Percentiles rank a stretch among this genome's conserved stretches.
Conservation (phyloP, 2,113 vertebrate species). For the Mobula birostris region DNA sequence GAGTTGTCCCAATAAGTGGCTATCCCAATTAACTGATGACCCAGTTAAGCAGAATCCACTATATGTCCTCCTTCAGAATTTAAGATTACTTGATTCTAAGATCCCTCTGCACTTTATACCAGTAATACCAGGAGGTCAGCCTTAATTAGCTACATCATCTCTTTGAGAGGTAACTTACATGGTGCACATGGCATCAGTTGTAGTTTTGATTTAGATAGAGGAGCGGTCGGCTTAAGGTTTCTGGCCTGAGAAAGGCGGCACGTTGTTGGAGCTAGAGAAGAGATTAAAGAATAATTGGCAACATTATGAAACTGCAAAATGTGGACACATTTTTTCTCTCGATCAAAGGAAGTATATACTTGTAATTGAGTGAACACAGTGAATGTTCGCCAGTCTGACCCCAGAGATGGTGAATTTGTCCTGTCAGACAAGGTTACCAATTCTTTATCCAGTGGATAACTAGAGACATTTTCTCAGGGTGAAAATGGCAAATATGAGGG, state of each 20-base stretch:
- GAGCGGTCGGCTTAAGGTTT: accelerated
- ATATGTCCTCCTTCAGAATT: background rate
- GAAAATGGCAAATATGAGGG: no score
- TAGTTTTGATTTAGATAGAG: background rate
- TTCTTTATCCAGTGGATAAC: no score
- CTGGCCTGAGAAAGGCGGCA: background rate
- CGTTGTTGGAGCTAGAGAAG: background rate
- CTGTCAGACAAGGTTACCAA: no score
- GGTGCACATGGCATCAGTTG: background rate
- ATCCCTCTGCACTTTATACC: background rate
- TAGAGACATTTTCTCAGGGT: no score
- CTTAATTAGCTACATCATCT: background rate
- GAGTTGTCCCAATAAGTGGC: no score
- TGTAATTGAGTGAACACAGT: no score
- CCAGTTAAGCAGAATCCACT: no score
- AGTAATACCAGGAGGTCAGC: background rate
- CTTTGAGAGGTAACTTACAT: background rate
- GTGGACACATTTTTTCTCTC: no score
- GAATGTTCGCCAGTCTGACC: no score
- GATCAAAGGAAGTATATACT: no score
- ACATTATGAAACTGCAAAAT: background rate
- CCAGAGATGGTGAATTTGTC: no score
- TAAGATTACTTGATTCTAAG: background rate
- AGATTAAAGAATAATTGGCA: background rate
- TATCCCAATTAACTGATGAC: no score